Percentiles rank a stretch among this genome's conserved stretches.
These are phyloP conservation scores for Coptodon rendalli DNA, from an alignment of 2,113 vertebrate genomes.

Conservation along the genomic window DNA sequence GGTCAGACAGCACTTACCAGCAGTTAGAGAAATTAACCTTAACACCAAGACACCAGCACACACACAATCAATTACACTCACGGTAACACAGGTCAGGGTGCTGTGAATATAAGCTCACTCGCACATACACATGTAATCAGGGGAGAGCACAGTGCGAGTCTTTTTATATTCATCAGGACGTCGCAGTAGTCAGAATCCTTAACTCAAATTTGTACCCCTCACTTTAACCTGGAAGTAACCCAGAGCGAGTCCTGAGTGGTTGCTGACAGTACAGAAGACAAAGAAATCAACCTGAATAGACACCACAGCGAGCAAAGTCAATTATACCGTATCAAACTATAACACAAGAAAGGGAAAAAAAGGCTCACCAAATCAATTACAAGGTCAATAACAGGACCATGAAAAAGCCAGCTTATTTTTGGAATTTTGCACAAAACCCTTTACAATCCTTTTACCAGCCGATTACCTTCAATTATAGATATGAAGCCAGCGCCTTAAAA, in stretches of 20 bases:
- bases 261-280: neutral
- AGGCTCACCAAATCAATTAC: slow-evolving; percentile 45
- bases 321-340: slow-evolving; percentile 44
- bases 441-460: slow-evolving; percentile 58
- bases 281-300: slow-evolving; percentile 1
- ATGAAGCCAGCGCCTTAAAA: slow-evolving; percentile 31
- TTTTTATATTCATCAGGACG: neutral
- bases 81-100: slow-evolving; percentile 43
- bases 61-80: slow-evolving; percentile 62
- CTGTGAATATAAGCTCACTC: slow-evolving; percentile 19
- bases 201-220: neutral
- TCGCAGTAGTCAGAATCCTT: neutral
- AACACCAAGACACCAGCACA: slow-evolving; percentile 58
- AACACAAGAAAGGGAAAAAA: slow-evolving; percentile 13
- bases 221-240: neutral
- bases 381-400: slow-evolving; percentile 47
- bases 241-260: neutral
- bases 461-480: slow-evolving; percentile 64
- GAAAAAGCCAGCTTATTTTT: slow-evolving; percentile 47
- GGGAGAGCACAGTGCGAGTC: neutral
- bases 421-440: slow-evolving; percentile 37
- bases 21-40: slow-evolving; percentile 73
- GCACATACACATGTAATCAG: neutral
- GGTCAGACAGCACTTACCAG: slow-evolving; percentile 71
- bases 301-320: slow-evolving; percentile 20